Conservation (phyloP, 2,797 vertebrate species). For the Eptatretus atami region DNA sequence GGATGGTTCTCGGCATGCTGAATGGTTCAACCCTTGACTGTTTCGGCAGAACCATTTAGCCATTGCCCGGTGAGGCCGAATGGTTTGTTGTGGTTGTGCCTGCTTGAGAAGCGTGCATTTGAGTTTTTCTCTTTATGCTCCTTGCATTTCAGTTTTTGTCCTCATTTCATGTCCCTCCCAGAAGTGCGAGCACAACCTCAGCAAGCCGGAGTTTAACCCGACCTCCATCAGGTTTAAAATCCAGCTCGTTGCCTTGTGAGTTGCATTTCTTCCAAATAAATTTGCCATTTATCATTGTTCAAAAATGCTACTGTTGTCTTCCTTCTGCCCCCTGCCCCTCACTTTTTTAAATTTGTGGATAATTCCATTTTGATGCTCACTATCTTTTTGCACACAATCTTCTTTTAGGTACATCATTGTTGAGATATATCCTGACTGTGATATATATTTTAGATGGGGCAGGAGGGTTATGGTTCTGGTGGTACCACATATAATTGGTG, state of each 20-base stretch:
- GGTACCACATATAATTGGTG: no score
- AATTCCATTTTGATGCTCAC: no score
- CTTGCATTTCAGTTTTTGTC: not conserved
- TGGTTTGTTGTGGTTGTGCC: constrained; percentile 3
- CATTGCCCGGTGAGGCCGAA: no score
- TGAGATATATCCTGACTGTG: no score
- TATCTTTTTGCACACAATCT: no score
- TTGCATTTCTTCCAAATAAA: constrained; percentile 10
- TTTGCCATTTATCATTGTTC: not conserved
- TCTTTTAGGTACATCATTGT: no score
- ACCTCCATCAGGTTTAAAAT: constrained; percentile 99
- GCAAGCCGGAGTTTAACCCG: constrained; percentile 96
- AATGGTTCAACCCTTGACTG: no score
- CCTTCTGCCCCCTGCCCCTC: not conserved
- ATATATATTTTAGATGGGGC: no score
- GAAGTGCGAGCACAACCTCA: constrained; percentile 98
- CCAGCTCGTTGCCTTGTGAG: constrained; percentile 91
- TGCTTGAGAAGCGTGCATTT: not conserved
- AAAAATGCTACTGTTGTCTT: not conserved
- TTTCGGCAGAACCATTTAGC: no score
- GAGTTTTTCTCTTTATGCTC: constrained; percentile 9
- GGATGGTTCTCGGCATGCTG: no score
- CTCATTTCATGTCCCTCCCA: constrained; percentile 11
- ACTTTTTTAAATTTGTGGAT: constrained; percentile 3
- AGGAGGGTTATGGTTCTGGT: no score